These are phyloP conservation scores for Tipula unca DNA, from an alignment of 2,888 invertebrate species.

Conservation along the genomic window DNA sequence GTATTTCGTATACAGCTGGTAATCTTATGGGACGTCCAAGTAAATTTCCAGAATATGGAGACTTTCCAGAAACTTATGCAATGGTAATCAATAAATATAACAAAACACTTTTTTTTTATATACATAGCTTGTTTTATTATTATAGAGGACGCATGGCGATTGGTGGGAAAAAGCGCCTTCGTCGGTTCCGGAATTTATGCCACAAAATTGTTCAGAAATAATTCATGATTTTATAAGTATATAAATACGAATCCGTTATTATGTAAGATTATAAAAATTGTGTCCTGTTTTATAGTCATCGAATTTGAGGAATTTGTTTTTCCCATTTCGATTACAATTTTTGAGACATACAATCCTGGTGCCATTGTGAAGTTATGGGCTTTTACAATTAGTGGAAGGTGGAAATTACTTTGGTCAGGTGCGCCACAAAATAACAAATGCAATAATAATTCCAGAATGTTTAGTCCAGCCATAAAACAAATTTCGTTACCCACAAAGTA, in stretches of 20 bases:
- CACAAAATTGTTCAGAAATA: conserved; percentile 57
- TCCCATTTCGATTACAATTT: conserved; percentile 53
- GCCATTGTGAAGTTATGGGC: conserved; percentile 76
- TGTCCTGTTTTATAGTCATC: conserved; percentile 32
- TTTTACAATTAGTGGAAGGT: conserved; percentile 44
- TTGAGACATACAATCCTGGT: conserved; percentile 81
- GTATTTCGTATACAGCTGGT: conserved; percentile 79
- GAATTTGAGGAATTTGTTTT: conserved; percentile 39
- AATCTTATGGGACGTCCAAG: conserved; percentile 78
- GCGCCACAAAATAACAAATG: conserved; percentile 52
- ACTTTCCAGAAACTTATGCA: conserved; percentile 83
- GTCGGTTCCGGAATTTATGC: conserved; percentile 58
- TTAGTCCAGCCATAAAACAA: conserved; percentile 61
- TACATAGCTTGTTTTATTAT: conserved; percentile 22
- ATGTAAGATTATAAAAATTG: background rate
- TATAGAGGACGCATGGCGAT: conserved; percentile 71
- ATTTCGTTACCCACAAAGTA: conserved; percentile 51
- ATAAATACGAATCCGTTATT: background rate
- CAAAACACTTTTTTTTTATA: conserved; percentile 19
- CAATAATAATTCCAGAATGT: conserved; percentile 55
- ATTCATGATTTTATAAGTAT: conserved; percentile 79
- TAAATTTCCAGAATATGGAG: conserved; percentile 83
- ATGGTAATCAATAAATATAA: conserved; percentile 53
- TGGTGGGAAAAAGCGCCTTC: conserved; percentile 81
- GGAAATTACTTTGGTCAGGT: conserved; percentile 73